These are phyloP conservation scores for Melolontha melolontha DNA, from an alignment of 2,888 invertebrate genomes.

Conservation along the genomic window DNA sequence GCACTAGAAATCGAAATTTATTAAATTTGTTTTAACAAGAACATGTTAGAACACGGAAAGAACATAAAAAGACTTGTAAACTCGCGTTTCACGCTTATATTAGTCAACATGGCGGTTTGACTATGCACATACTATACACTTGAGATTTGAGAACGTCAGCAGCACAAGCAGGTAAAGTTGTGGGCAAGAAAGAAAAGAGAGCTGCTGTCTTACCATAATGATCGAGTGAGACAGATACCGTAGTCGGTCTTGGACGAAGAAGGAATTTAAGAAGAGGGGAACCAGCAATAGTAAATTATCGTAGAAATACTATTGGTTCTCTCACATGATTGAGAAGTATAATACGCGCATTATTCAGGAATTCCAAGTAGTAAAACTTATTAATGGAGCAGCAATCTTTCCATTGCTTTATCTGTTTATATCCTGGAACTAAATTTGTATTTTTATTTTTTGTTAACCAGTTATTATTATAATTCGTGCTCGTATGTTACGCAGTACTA, in stretches of 20 bases:
- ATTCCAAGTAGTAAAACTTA: constrained; percentile 30
- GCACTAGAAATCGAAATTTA: constrained; percentile 10
- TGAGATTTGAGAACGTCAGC: constrained; percentile 49
- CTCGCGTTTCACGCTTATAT: constrained; percentile 40
- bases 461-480: too few species aligned
- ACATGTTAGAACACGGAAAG: background rate
- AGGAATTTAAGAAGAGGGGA: constrained; percentile 37
- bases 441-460: too few species aligned
- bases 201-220: background rate
- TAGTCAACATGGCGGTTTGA: constrained; percentile 50
- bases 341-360: constrained; percentile 32
- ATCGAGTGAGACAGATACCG: constrained; percentile 22
- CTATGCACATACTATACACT: constrained; percentile 35
- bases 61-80: background rate
- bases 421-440: too few species aligned
- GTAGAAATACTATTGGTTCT: constrained; percentile 35
- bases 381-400: constrained; percentile 28
- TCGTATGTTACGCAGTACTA: too few species aligned
- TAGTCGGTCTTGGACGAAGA: constrained; percentile 23
- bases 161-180: constrained; percentile 47
- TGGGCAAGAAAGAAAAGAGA: constrained; percentile 43
- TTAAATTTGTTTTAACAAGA: constrained; percentile 14
- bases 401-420: background rate
- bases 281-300: constrained; percentile 29
- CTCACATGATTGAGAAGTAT: constrained; percentile 28